Evolutionary conservation across 2,113 vertebrate species (phyloP).

Genomic region (Megaptera novaeangliae): DNA sequence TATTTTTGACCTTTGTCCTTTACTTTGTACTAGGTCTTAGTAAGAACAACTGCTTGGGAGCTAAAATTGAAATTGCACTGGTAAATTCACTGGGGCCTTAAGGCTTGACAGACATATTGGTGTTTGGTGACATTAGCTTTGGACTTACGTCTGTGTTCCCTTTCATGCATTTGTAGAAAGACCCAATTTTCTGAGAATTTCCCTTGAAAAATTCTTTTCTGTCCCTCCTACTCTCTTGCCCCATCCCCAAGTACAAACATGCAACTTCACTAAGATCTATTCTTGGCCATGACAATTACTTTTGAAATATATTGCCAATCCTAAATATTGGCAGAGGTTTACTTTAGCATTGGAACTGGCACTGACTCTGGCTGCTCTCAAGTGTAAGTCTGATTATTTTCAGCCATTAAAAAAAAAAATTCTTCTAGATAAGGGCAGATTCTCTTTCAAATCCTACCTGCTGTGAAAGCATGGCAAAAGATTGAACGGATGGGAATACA

Average conservation of each 20-base stretch:
- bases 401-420: background rate
- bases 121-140: slow-evolving; percentile 43
- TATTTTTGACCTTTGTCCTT: slow-evolving; percentile 11
- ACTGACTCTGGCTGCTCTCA: background rate
- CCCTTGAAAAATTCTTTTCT: background rate
- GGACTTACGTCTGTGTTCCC: slow-evolving; percentile 1
- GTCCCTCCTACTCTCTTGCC: background rate
- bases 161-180: background rate
- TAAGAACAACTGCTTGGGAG: background rate
- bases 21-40: background rate
- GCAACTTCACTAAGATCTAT: background rate
- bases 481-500: background rate
- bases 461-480: slow-evolving; percentile 3
- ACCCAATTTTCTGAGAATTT: background rate
- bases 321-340: background rate
- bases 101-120: slow-evolving; percentile 13
- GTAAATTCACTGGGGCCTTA: background rate
- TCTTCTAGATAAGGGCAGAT: slow-evolving; percentile 22
- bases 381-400: background rate
- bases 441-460: slow-evolving; percentile 52
- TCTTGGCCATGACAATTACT: background rate
- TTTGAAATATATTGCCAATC: background rate
- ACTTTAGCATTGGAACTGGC: background rate
- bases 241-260: background rate
- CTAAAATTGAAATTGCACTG: slow-evolving; percentile 10